Conservation (phyloP, 2,113 vertebrate species). For the Vireo altiloquus region DNA sequence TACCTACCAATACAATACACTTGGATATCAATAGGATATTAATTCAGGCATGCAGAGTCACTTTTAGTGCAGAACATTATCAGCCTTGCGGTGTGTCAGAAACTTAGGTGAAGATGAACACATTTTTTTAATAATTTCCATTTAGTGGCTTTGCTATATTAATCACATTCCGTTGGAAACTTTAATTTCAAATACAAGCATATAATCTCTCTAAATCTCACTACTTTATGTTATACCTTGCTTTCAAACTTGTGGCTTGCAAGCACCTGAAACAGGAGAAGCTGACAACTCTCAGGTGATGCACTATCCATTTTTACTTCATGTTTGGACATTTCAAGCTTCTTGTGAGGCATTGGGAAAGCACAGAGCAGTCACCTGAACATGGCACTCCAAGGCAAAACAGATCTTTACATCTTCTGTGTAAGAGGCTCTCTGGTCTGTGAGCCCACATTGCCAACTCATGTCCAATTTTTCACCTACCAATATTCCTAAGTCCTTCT, state of each 20-base stretch:
- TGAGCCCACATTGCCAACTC: background rate
- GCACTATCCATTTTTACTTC: background rate
- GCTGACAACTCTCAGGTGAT: background rate
- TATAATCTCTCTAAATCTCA: background rate
- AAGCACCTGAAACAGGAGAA: background rate
- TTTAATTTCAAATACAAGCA: background rate
- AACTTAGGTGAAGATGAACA: background rate
- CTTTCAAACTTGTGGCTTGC: background rate
- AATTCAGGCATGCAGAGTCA: background rate
- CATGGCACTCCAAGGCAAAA: background rate
- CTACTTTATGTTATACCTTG: background rate
- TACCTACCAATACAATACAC: fast-evolving
- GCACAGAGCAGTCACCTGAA: background rate
- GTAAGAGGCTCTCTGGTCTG: background rate
- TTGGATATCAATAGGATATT: background rate
- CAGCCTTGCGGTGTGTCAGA: background rate
- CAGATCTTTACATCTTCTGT: background rate
- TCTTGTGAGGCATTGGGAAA: background rate
- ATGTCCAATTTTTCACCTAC: background rate
- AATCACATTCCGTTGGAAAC: background rate
- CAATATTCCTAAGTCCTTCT: background rate
- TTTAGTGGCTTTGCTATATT: background rate
- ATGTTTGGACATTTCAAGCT: background rate
- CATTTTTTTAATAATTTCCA: background rate
- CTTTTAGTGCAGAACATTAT: background rate